Percentiles rank a stretch among this genome's conserved stretches.
These are phyloP conservation scores for Campoletis sonorensis DNA, from an alignment of 1,140 invertebrate genomes.

Conservation along the genomic window DNA sequence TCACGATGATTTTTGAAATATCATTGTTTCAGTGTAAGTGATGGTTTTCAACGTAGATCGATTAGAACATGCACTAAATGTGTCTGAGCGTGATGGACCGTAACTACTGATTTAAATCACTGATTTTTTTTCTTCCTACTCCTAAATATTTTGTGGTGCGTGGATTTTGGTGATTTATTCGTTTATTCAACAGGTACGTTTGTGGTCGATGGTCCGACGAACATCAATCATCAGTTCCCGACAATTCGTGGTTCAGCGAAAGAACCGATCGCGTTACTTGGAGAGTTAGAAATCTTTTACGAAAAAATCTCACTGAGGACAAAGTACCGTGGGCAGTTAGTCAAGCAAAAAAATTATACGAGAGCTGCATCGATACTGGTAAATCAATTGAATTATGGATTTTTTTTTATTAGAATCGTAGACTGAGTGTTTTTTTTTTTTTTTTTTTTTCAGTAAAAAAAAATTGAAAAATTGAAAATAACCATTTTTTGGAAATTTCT, in stretches of 20 bases:
- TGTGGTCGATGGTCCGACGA: slow-evolving; percentile 84
- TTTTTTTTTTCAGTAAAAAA: no score
- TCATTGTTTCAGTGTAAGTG: background rate
- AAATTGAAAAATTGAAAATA: no score
- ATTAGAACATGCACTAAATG: slow-evolving; percentile 28
- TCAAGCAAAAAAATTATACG: slow-evolving; percentile 81
- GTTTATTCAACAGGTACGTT: slow-evolving; percentile 65
- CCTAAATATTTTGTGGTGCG: background rate
- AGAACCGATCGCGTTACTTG: slow-evolving; percentile 78
- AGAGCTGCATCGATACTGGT: slow-evolving; percentile 81
- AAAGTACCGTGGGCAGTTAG: slow-evolving; percentile 78
- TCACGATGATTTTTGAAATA: background rate
- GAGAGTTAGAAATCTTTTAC: slow-evolving; percentile 78
- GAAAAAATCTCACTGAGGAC: slow-evolving; percentile 73
- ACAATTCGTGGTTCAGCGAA: slow-evolving; percentile 84
- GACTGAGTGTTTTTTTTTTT: no score
- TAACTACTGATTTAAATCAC: slow-evolving; percentile 5
- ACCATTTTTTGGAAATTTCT: no score
- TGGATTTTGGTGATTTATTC: slow-evolving; percentile 16
- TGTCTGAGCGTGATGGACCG: slow-evolving; percentile 14
- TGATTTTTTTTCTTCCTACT: background rate
- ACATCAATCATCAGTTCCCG: slow-evolving; percentile 81
- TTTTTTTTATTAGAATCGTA: no score
- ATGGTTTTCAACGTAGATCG: slow-evolving; percentile 15
- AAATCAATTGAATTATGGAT: no score